Conservation (phyloP, 2,888 invertebrate species). For the Agrochola lota region DNA sequence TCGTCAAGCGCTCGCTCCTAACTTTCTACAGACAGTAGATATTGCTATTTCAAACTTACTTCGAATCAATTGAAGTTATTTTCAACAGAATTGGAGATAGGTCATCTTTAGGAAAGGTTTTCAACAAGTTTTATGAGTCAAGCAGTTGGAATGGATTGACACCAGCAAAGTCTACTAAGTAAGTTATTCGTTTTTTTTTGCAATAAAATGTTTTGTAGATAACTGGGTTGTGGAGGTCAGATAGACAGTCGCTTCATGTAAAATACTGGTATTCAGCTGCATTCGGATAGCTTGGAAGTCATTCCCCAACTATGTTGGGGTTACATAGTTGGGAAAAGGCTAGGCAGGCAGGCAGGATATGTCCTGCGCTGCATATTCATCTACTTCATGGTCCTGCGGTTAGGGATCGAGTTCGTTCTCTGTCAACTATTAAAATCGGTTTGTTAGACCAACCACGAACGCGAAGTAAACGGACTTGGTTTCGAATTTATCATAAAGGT, state of each 20-base stretch:
- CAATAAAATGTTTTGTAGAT: neutral
- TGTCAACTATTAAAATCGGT: neutral
- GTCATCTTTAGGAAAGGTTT: neutral
- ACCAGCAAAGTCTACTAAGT: neutral
- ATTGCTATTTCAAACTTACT: constrained; percentile 31
- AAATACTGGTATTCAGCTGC: neutral
- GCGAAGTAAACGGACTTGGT: neutral
- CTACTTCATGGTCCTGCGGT: neutral
- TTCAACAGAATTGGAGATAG: constrained; percentile 2
- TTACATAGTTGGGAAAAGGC: neutral
- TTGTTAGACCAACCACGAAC: neutral
- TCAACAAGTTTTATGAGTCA: neutral
- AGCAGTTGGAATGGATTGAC: neutral
- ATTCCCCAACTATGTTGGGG: no score
- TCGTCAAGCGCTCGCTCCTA: constrained; percentile 21
- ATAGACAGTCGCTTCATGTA: neutral
- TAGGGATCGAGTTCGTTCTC: neutral
- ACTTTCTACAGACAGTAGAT: constrained; percentile 25
- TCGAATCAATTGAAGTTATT: constrained; percentile 19
- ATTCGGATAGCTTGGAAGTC: neutral
- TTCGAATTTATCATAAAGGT: neutral
- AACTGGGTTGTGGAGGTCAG: no score
- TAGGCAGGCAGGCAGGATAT: neutral
- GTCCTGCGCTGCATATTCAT: neutral
- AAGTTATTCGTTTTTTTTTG: neutral